Conservation (phyloP, 1,140 invertebrate species). For the Camponotus vicinus region DNA sequence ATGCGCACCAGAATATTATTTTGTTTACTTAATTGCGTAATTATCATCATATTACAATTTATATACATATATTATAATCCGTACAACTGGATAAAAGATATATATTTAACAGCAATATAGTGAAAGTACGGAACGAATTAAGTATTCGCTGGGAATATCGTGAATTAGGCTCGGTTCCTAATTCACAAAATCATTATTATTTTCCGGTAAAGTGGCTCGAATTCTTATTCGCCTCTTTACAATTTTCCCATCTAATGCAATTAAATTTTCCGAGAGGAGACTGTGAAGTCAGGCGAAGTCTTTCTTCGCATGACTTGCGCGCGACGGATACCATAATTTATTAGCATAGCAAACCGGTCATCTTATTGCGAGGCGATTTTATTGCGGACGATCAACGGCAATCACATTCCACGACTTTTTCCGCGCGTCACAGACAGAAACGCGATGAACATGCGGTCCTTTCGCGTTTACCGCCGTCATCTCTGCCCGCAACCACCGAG, state of each 20-base stretch:
- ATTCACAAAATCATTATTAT: slow-evolving; percentile 19
- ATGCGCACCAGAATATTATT: slow-evolving; percentile 1
- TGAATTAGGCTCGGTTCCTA: slow-evolving; percentile 1
- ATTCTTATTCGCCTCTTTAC: slow-evolving; percentile 23
- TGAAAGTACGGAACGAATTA: background rate
- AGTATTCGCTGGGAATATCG: background rate
- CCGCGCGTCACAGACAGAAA: slow-evolving; percentile 6
- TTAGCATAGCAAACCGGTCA: slow-evolving; percentile 14
- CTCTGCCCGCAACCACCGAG: slow-evolving; percentile 33
- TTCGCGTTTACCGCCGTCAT: slow-evolving; percentile 6
- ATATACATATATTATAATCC: slow-evolving; percentile 5
- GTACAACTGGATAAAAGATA: background rate
- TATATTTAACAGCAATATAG: slow-evolving; percentile 12
- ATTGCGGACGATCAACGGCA: slow-evolving; percentile 7
- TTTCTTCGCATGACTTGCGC: slow-evolving; percentile 12
- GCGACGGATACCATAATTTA: slow-evolving; percentile 29
- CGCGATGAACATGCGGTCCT: slow-evolving; percentile 14
- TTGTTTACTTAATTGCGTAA: slow-evolving; percentile 45
- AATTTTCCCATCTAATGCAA: background rate
- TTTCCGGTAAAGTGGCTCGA: slow-evolving; percentile 13
- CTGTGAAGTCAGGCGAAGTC: background rate
- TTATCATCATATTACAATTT: slow-evolving; percentile 44
- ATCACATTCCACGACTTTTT: slow-evolving; percentile 20
- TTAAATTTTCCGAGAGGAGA: slow-evolving; percentile 27
- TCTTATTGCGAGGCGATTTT: slow-evolving; percentile 24